Conservation (phyloP, 2,888 invertebrate genomes). For the Homarus gammarus region DNA sequence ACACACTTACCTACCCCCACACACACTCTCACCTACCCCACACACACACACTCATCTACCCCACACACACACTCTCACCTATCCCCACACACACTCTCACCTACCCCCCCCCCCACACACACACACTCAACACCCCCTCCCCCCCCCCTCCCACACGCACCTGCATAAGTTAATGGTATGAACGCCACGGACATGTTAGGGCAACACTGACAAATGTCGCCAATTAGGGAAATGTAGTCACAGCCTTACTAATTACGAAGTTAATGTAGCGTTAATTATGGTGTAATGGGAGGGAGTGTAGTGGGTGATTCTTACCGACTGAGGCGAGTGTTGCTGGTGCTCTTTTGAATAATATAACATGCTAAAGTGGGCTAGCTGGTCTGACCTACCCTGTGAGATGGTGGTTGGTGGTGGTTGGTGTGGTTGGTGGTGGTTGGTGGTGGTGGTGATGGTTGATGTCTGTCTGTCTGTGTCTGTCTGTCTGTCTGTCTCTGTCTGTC, state of each 20-base stretch:
- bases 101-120: background rate
- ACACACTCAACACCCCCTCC: background rate
- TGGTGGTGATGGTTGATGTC: slow-evolving; percentile 3
- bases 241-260: slow-evolving; percentile 15
- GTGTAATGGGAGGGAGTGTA: slow-evolving; percentile 22
- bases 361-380: background rate
- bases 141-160: too few relatives aligned
- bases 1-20: background rate
- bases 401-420: background rate
- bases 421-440: background rate
- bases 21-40: too few relatives aligned
- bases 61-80: background rate
- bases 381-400: background rate
- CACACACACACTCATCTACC: too few relatives aligned
- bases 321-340: background rate
- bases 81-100: background rate
- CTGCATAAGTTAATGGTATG: slow-evolving; percentile 21
- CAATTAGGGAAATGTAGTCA: slow-evolving; percentile 24
- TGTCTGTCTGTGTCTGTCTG: too few relatives aligned
- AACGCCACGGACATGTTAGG: slow-evolving; percentile 26
- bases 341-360: background rate
- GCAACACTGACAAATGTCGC: slow-evolving; percentile 19
- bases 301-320: slow-evolving; percentile 16
- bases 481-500: too few relatives aligned
- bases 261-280: slow-evolving; percentile 44